Percentiles rank a stretch among this genome's conserved stretches.
Evolutionary conservation across 1,140 invertebrate species (phyloP).

Genomic region (Drosophila tsacasi): DNA sequence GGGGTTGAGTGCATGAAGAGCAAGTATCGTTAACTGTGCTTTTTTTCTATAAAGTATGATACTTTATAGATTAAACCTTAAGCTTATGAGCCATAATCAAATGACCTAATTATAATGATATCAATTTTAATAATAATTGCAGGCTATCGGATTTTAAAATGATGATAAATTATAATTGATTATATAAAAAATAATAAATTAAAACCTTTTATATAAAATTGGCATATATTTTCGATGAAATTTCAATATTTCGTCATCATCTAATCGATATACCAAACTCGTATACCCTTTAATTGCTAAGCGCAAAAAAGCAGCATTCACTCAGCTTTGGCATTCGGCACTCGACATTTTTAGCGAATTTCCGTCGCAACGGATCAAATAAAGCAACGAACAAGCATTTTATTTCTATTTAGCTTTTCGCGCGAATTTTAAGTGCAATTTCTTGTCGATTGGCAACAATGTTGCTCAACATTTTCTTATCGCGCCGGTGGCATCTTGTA

Average conservation of each 20-base stretch:
- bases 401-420: slow-evolving; percentile 59
- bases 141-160: too few relatives aligned
- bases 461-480: slow-evolving; percentile 70
- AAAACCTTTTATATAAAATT: too few relatives aligned
- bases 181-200: too few relatives aligned
- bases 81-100: too few relatives aligned
- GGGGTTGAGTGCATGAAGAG: slow-evolving; percentile 24
- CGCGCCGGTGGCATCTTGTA: slow-evolving; percentile 55
- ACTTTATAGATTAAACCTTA: slow-evolving; percentile 7
- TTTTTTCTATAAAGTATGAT: neutral
- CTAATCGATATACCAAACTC: neutral
- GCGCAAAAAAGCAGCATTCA: slow-evolving; percentile 4
- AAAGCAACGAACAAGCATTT: slow-evolving; percentile 49
- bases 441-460: slow-evolving; percentile 69
- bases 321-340: slow-evolving; percentile 42
- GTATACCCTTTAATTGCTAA: slow-evolving; percentile 12
- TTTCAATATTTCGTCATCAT: neutral
- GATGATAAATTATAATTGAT: too few relatives aligned
- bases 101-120: too few relatives aligned
- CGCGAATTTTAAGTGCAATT: slow-evolving; percentile 79
- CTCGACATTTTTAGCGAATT: slow-evolving; percentile 43
- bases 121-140: too few relatives aligned
- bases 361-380: slow-evolving; percentile 34
- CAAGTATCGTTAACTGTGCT: slow-evolving; percentile 18
- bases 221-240: too few relatives aligned